Evolutionary conservation across 53 echinoderm and acorn worm species (phyloP).

Genomic region (Holothuria scabra): DNA sequence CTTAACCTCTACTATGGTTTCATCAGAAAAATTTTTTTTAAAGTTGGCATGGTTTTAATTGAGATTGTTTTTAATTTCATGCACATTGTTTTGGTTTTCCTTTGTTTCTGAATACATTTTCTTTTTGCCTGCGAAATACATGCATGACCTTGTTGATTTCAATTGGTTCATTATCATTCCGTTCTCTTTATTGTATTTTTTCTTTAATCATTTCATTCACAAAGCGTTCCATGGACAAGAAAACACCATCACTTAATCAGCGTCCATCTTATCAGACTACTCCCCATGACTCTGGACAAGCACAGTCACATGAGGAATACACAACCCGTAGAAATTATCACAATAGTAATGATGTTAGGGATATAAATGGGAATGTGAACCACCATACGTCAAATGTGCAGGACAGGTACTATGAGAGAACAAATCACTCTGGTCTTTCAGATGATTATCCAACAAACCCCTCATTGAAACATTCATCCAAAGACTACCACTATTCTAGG

Average conservation of each 20-base stretch:
- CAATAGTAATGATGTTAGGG: slow-evolving; percentile 18
- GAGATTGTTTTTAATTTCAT: slow-evolving; percentile 1
- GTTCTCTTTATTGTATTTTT: slow-evolving; percentile 56
- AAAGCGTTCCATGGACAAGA: slow-evolving; percentile 75
- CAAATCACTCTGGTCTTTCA: slow-evolving; percentile 6
- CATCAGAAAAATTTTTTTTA: slow-evolving; percentile 4
- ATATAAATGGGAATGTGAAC: not conserved
- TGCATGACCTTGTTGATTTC: slow-evolving; percentile 25
- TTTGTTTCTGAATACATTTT: not conserved
- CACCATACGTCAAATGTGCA: slow-evolving; percentile 7
- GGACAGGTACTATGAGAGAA: slow-evolving; percentile 14
- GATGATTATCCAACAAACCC: not conserved
- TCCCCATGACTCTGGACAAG: slow-evolving; percentile 11
- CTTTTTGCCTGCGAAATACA: slow-evolving; percentile 12
- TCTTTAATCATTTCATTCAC: slow-evolving; percentile 66
- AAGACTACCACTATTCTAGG: not conserved
- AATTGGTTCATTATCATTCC: slow-evolving; percentile 31
- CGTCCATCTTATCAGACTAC: slow-evolving; percentile 31
- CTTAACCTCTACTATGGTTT: not conserved
- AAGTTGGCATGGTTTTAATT: not conserved
- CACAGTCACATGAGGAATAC: slow-evolving; percentile 29
- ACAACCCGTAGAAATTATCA: slow-evolving; percentile 13
- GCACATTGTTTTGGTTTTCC: slow-evolving; percentile 31
- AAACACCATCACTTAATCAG: slow-evolving; percentile 40
- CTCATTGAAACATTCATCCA: not conserved